Conservation (phyloP, 2,888 invertebrate genomes). For the Idaea biselata region DNA sequence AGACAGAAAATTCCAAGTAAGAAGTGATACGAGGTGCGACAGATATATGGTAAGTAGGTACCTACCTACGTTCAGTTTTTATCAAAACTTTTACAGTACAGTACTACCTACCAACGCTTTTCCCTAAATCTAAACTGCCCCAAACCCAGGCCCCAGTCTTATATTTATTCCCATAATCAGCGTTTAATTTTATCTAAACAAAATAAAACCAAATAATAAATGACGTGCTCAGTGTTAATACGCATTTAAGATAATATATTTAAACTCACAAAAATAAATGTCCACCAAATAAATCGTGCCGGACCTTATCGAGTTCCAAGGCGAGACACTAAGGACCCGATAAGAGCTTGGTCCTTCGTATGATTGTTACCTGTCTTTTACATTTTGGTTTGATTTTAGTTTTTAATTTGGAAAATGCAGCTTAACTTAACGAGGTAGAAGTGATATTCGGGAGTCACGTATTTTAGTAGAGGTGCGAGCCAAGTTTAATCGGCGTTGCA, state of each 20-base stretch:
- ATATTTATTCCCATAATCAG: slow-evolving; percentile 23
- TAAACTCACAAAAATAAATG: slow-evolving; percentile 74
- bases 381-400: slow-evolving; percentile 35
- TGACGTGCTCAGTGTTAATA: slow-evolving; percentile 74
- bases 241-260: slow-evolving; percentile 79
- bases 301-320: slow-evolving; percentile 70
- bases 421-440: neutral
- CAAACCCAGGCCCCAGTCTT: neutral
- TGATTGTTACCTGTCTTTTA: slow-evolving; percentile 39
- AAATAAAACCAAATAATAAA: slow-evolving; percentile 64
- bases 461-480: slow-evolving; percentile 46
- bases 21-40: neutral
- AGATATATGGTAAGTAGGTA: neutral
- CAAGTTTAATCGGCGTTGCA: slow-evolving; percentile 72
- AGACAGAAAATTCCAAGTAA: neutral
- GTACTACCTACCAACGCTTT: neutral
- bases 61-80: neutral
- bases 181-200: slow-evolving; percentile 42
- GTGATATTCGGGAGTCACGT: slow-evolving; percentile 39
- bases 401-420: neutral
- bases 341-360: slow-evolving; percentile 57
- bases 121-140: no score
- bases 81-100: neutral
- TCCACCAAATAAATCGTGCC: slow-evolving; percentile 74
- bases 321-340: slow-evolving; percentile 70